phyloP scores from a whole-genome alignment of 1,140 invertebrate genomes.

The Drosophila prosaltans region DNA sequence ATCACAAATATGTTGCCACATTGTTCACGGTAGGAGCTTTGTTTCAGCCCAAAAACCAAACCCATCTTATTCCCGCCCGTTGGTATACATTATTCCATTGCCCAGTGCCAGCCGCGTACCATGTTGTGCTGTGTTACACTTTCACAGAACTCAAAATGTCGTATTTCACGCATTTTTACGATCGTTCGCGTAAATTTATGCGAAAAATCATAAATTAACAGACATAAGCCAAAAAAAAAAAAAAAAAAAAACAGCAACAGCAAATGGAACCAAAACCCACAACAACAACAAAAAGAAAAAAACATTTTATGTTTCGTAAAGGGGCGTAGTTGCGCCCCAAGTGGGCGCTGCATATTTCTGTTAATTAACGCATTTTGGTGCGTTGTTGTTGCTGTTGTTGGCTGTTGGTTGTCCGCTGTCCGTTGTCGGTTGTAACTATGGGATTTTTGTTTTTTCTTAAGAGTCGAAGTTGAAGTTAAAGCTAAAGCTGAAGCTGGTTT shows the following conservation, averaged over 20 bases:
- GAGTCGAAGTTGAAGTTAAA: slow-evolving; percentile 1
- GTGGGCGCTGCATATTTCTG: slow-evolving; percentile 77
- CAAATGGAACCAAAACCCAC: not conserved
- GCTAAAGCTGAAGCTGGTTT: slow-evolving; percentile 1
- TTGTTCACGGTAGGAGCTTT: slow-evolving; percentile 66
- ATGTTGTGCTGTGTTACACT: slow-evolving; percentile 62
- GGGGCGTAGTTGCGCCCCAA: slow-evolving; percentile 43
- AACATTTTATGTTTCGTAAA: slow-evolving; percentile 6
- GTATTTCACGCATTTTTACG: slow-evolving; percentile 79
- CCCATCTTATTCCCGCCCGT: slow-evolving; percentile 16
- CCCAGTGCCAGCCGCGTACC: no score
- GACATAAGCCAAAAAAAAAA: not conserved
- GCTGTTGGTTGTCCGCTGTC: slow-evolving; percentile 11
- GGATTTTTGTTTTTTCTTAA: slow-evolving; percentile 18
- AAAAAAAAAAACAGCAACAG: not conserved
- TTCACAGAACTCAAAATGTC: slow-evolving; percentile 81
- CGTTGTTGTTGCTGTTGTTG: slow-evolving; percentile 33
- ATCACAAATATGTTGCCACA: slow-evolving; percentile 70
- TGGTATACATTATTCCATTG: not conserved
- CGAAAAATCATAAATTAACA: slow-evolving; percentile 70
- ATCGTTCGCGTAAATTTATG: slow-evolving; percentile 81
- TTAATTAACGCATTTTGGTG: slow-evolving; percentile 78
- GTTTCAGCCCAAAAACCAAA: slow-evolving; percentile 12
- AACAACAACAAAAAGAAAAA: not conserved
- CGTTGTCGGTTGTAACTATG: slow-evolving; percentile 46